phyloP scores from a whole-genome alignment of 1,140 invertebrate genomes.

The Philotrypesis tridentata region DNA sequence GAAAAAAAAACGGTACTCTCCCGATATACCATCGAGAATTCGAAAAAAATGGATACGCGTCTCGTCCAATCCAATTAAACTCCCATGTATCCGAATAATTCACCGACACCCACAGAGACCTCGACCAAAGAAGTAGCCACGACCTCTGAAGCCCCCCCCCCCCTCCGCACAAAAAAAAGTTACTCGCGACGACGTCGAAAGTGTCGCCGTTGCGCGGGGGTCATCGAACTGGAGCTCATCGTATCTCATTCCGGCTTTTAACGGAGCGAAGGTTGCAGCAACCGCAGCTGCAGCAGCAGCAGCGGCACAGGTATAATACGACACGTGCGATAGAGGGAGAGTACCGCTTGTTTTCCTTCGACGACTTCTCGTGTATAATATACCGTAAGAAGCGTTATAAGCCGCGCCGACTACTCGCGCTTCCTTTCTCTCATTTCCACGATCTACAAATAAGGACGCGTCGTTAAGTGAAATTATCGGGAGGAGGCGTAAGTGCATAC shows the following conservation, averaged over 20 bases:
- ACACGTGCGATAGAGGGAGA: not conserved
- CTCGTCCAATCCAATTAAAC: too few species aligned
- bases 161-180: too few species aligned
- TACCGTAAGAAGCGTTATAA: not conserved
- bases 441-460: constrained; percentile 20
- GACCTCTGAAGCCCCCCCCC: too few species aligned
- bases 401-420: not conserved
- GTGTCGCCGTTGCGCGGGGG: constrained; percentile 15
- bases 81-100: too few species aligned
- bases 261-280: constrained; percentile 24
- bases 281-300: not conserved
- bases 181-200: constrained; percentile 18
- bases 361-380: too few species aligned
- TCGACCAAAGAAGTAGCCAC: too few species aligned
- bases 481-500: not conserved
- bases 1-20: not conserved
- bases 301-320: not conserved
- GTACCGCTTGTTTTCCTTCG: constrained; percentile 14
- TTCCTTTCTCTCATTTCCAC: not conserved
- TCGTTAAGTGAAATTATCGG: constrained; percentile 27
- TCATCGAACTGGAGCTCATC: constrained; percentile 34
- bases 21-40: too few species aligned
- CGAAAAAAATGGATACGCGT: too few species aligned
- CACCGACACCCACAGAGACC: too few species aligned
- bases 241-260: not conserved